A percentile compares a stretch with the other conserved stretches of the same genome.
Evolutionary conservation across 1,140 invertebrate genomes (phyloP).

Genomic region (Lepeophtheirus salmonis): DNA sequence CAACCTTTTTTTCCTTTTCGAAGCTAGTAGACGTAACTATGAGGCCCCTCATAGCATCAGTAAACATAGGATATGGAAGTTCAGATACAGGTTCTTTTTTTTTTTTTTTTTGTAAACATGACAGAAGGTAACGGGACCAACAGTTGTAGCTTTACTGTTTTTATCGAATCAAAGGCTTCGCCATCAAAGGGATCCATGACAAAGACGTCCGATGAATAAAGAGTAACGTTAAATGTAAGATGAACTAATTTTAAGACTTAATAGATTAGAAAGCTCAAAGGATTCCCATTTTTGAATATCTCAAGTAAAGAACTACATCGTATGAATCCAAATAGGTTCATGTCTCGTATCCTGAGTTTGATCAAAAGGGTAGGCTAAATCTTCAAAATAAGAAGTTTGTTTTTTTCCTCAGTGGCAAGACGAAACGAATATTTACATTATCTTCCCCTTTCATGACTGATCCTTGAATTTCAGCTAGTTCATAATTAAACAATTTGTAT

Average conservation of each 20-base stretch:
- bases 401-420: conserved; percentile 8
- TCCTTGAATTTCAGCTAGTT: too few species aligned
- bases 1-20: conserved; percentile 38
- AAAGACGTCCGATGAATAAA: conserved; percentile 38
- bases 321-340: background rate
- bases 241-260: too few species aligned
- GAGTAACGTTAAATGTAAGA: too few species aligned
- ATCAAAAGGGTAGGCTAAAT: conserved; percentile 3
- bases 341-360: background rate
- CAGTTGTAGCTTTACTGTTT: conserved; percentile 32
- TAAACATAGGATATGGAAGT: conserved; percentile 50
- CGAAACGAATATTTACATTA: conserved; percentile 6
- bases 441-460: background rate
- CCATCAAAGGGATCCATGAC: conserved; percentile 51
- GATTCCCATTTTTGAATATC: background rate
- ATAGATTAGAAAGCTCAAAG: too few species aligned
- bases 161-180: conserved; percentile 39
- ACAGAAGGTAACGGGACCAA: conserved; percentile 58
- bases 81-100: conserved; percentile 54
- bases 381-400: conserved; percentile 5
- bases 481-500: too few species aligned
- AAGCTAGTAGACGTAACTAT: conserved; percentile 51
- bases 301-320: background rate
- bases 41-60: conserved; percentile 54
- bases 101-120: conserved; percentile 46